These are phyloP conservation scores for Gadus chalcogrammus DNA, from an alignment of 2,113 vertebrate species.

Conservation along the genomic window DNA sequence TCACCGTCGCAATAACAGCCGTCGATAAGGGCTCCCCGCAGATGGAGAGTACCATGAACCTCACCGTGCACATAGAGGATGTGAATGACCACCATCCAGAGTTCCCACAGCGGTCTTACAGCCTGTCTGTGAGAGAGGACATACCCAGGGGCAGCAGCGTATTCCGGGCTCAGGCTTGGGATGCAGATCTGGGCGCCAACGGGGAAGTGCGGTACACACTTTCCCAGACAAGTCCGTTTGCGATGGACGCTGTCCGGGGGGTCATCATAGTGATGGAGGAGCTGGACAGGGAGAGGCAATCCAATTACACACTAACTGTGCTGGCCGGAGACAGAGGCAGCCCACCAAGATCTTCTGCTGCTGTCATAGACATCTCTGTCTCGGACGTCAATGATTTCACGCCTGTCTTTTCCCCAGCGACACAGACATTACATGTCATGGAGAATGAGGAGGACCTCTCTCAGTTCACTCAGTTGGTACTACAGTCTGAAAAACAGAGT, in stretches of 20 bases:
- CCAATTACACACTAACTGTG: conserved; percentile 45
- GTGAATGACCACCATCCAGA: conserved; percentile 68
- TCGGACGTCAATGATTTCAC: conserved; percentile 56
- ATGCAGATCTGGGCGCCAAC: conserved; percentile 63
- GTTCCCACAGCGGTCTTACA: conserved; percentile 60
- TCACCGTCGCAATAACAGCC: conserved; percentile 56
- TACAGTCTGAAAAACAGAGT: background rate
- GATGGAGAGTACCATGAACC: conserved; percentile 45
- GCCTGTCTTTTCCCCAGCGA: conserved; percentile 50
- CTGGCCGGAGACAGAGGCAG: conserved; percentile 43
- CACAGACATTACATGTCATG: conserved; percentile 33
- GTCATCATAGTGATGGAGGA: conserved; percentile 54
- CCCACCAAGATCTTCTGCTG: conserved; percentile 39
- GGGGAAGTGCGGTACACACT: conserved; percentile 63
- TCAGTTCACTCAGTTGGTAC: conserved; percentile 45
- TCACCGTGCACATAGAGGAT: conserved; percentile 67
- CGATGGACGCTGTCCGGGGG: conserved; percentile 63
- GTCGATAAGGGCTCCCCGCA: conserved; percentile 62
- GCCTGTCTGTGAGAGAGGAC: conserved; percentile 60
- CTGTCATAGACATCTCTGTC: conserved; percentile 42
- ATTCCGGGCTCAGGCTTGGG: conserved; percentile 57
- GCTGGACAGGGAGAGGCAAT: conserved; percentile 64
- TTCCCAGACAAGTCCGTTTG: conserved; percentile 48
- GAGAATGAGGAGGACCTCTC: conserved; percentile 46
- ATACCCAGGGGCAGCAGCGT: conserved; percentile 55